Evolutionary conservation across 2,888 invertebrate species (phyloP), one percentile per base, ranked within the genome.

Genomic region (Euspilapteryx auroguttella): DNA sequence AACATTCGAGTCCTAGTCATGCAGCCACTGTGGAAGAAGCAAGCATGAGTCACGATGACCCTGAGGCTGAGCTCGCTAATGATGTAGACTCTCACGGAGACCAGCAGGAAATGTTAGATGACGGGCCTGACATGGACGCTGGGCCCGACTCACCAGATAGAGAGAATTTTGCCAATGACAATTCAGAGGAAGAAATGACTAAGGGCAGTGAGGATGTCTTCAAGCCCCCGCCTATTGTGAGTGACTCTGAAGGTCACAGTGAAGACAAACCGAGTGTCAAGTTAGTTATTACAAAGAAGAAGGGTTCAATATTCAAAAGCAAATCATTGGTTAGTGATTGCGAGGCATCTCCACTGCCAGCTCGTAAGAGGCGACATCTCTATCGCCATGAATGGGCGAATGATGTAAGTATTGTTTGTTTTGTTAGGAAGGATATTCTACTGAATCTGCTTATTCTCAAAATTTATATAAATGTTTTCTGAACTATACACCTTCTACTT

Each of bases 341-440:
- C 42, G 61, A 14, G 5, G 14, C 69, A 13, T 71, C 71, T 30
- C 73, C 79, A 7, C 41, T 76, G 34, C 79, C 79, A 12, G 83
- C 83, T 30, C 66, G 83, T 36, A 82, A 88, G 45, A 88, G 92
- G 57, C 79, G 89, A 27, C 90, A 89, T 32, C 62, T 92, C 20
- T 94, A 94, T 52, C 87, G 85, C 56, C 93, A 94, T 65, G 91
- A 92, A 59, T 94, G 93, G 92, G 86, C 86, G 37, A 90, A 89
- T 51, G 86, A 87, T 48, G 86, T 77, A 45, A 73, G 76, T 69
- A 42, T 23, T 26, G 9, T 17, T 26, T 12, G 1, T 15, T 14
- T 15, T n/a, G n/a, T n/a, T n/a, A n/a, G n/a, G n/a, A n/a, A n/a
- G n/a, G n/a, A n/a, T n/a, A n/a, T n/a, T n/a, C n/a, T n/a, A n/a